Percentiles rank a stretch among this genome's conserved stretches.
Conservation (phyloP, 2,113 vertebrate genomes). For the Lontra canadensis region DNA sequence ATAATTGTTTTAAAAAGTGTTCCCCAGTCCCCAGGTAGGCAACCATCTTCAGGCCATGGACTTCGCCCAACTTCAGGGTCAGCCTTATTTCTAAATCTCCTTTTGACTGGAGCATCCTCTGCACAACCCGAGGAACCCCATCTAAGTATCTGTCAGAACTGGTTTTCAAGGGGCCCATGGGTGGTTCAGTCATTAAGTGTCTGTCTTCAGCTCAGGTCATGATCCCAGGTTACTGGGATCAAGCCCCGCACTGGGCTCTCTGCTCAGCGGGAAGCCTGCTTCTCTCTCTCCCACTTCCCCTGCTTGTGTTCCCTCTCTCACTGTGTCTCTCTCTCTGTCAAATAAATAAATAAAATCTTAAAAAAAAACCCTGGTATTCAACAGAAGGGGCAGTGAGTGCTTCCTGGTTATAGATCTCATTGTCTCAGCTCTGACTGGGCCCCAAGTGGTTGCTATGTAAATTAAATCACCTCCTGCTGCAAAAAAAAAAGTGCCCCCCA, state of each 20-base stretch:
- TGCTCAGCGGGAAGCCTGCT: too few species aligned
- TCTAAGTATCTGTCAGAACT: not conserved
- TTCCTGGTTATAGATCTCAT: not conserved
- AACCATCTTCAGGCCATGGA: conserved; percentile 55
- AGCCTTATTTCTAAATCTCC: conserved; percentile 59
- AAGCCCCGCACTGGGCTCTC: too few species aligned
- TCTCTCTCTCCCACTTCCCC: too few species aligned
- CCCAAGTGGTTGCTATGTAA: conserved; percentile 67
- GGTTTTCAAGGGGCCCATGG: too few species aligned
- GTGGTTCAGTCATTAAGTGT: too few species aligned
- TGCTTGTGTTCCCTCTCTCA: too few species aligned
- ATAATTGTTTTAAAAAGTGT: not conserved
- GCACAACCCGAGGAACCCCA: not conserved
- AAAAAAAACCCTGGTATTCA: conserved; percentile 21
- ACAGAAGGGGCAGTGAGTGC: not conserved
- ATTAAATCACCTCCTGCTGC: conserved; percentile 56
- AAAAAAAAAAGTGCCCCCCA: not conserved
- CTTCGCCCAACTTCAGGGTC: conserved; percentile 31
- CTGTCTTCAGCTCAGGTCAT: too few species aligned
- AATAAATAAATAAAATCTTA: too few species aligned
- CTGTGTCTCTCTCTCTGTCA: too few species aligned
- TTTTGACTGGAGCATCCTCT: conserved; percentile 51
- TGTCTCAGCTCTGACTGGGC: conserved; percentile 38
- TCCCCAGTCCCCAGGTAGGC: not conserved
- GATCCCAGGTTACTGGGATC: too few species aligned